These are phyloP conservation scores for Oceanodroma leucorhoa DNA, from an alignment of 2,797 vertebrate genomes.

Conservation along the genomic window DNA sequence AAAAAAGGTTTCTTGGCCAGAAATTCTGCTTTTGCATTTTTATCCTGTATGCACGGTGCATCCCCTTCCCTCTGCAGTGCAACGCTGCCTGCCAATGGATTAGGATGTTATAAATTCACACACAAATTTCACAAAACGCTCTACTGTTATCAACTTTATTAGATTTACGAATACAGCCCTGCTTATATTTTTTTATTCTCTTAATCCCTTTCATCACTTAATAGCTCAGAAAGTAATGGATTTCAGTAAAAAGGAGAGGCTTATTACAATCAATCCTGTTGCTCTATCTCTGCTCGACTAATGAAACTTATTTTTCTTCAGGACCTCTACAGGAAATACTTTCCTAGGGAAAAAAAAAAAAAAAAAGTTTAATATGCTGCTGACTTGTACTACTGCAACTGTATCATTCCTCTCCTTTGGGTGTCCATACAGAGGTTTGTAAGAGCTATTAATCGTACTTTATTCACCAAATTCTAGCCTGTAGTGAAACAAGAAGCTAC, in stretches of 20 bases:
- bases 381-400: constrained; percentile 3
- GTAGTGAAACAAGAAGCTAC: neutral
- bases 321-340: constrained; percentile 60
- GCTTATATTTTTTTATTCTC: constrained; percentile 71
- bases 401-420: constrained; percentile 29
- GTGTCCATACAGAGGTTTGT: neutral
- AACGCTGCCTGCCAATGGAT: constrained; percentile 62
- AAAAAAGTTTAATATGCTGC: neutral
- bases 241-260: constrained; percentile 70
- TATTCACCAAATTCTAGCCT: neutral
- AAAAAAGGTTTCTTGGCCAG: constrained; percentile 57
- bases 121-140: constrained; percentile 74
- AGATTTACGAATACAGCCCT: constrained; percentile 70
- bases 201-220: constrained; percentile 80
- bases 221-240: constrained; percentile 77
- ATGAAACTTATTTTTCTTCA: constrained; percentile 71
- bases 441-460: neutral
- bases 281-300: constrained; percentile 62
- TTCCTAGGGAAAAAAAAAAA: constrained; percentile 44
- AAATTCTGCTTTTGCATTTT: constrained; percentile 74
- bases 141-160: constrained; percentile 74
- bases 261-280: constrained; percentile 72
- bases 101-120: constrained; percentile 75
- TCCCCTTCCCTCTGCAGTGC: constrained; percentile 41
- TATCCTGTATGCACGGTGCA: constrained; percentile 61